phyloP scores from a whole-genome alignment of 2,797 vertebrate genomes.

The Poeciliopsis presidionis region DNA sequence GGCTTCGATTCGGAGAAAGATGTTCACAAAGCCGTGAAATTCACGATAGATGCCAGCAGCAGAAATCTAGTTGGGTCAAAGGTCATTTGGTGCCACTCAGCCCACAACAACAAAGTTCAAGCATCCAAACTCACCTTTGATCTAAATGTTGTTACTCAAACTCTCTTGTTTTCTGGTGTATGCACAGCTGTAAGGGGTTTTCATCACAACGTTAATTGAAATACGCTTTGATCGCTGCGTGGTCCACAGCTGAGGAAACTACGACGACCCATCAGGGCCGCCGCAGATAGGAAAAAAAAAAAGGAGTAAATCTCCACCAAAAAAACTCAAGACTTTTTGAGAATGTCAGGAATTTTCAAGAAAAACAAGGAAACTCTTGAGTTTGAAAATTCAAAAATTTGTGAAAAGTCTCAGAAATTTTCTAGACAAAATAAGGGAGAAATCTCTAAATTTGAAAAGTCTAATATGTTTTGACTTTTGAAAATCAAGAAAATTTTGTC shows the following conservation, averaged over 20 bases:
- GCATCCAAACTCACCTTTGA: background rate
- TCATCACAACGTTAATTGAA: background rate
- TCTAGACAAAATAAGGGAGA: too few relatives aligned
- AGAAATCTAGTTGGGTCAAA: constrained; percentile 5
- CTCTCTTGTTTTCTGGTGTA: background rate
- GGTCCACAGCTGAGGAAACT: too few relatives aligned
- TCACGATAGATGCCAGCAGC: background rate
- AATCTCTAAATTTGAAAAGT: too few relatives aligned
- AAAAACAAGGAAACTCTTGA: too few relatives aligned
- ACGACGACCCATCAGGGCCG: too few relatives aligned
- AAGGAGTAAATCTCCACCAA: too few relatives aligned
- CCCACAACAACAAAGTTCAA: background rate
- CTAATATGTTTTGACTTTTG: too few relatives aligned
- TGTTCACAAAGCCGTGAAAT: background rate
- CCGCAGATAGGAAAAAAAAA: too few relatives aligned
- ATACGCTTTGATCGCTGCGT: background rate
- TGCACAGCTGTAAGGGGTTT: background rate
- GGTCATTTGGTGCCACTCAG: background rate
- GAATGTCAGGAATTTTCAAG: too few relatives aligned
- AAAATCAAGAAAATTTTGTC: too few relatives aligned
- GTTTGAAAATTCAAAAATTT: too few relatives aligned
- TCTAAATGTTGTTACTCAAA: background rate
- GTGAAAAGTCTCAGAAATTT: too few relatives aligned
- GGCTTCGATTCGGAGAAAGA: background rate
- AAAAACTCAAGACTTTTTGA: background rate